Base-by-base conservation (phyloP, 2,888 invertebrate species). In the Harpagoxenus sublaevis region DNA sequence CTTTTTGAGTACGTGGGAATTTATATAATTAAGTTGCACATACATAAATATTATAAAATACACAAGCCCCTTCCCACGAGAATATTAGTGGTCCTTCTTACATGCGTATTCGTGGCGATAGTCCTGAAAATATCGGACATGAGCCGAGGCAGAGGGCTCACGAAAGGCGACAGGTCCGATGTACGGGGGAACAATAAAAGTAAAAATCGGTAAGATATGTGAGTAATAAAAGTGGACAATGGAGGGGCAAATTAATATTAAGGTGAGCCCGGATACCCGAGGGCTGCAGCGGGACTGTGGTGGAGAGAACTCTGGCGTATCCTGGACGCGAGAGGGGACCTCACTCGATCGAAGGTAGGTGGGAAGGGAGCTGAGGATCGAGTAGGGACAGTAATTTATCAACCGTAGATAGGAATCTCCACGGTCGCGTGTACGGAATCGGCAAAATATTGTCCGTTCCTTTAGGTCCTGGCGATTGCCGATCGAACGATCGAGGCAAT, bases 351-450 rank as follows among this genome's bases (percentile, higher is more conserved):
- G 82, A 60, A 66, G 75, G 57, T 57, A 53, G 77, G 53, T 55
- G 70, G 70, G 79, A 71, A 53, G 57, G 73, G 55, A 71, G 68
- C 55, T 57, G 66, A 35, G 57, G 81, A 81, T 85, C 89, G 89
- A 92, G 92, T 92, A 92, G 94, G 93, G 94, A 94, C 93, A 93
- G 94, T 92, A 94, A 94, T 94, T 94, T 94, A 94, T 94, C 94
- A 94, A 94, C 84, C 88, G 89, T 84, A 94, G 95, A 95, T 95
- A 94, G 92, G 92, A 92, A 95, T 94, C 94, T 94, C 86, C 83
- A 89, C 89, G 92, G 93, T 94, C 94, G 94, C 94, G 94, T 93
- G 94, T 92, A 89, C 92, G 90, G 86, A 90, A 89, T 92, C 77
- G 93, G 86, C 89, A 90, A 94, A 94, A 88, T 94, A 92, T 94